phyloP scores from a whole-genome alignment of 2,888 invertebrate genomes.

The Platycheirus rosarum region DNA sequence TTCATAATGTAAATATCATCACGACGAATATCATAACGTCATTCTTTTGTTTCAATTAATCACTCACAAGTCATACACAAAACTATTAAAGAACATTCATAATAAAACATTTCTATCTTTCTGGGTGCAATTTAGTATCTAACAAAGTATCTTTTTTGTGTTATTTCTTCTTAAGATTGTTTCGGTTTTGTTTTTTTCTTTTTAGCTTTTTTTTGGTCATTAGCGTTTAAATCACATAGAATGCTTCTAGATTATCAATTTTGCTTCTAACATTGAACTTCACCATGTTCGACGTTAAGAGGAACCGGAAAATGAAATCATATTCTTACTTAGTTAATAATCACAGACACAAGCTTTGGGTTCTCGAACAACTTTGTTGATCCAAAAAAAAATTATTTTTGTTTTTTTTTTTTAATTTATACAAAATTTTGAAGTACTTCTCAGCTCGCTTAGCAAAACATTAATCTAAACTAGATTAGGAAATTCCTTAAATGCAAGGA shows the following conservation, averaged over 20 bases:
- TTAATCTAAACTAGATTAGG: conserved; percentile 43
- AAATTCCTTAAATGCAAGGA: conserved; percentile 24
- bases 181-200: conserved; percentile 8
- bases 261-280: conserved; percentile 30
- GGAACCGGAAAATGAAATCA: conserved; percentile 31
- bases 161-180: conserved; percentile 17
- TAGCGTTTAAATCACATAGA: conserved; percentile 26
- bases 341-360: background rate
- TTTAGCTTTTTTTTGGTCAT: conserved; percentile 21
- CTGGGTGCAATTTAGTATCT: background rate
- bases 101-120: background rate
- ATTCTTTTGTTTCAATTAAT: background rate
- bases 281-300: conserved; percentile 11
- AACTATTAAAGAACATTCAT: background rate
- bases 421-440: conserved; percentile 1
- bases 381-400: conserved; percentile 6
- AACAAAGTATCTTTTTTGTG: background rate
- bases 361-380: background rate
- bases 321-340: conserved; percentile 15
- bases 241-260: conserved; percentile 51
- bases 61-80: background rate
- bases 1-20: background rate
- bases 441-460: conserved; percentile 49
- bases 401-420: background rate
- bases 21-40: background rate